A percentile compares a stretch with the other conserved stretches of the same genome.
Conservation (phyloP, 2,888 invertebrate genomes). For the Esperia sulphurella region DNA sequence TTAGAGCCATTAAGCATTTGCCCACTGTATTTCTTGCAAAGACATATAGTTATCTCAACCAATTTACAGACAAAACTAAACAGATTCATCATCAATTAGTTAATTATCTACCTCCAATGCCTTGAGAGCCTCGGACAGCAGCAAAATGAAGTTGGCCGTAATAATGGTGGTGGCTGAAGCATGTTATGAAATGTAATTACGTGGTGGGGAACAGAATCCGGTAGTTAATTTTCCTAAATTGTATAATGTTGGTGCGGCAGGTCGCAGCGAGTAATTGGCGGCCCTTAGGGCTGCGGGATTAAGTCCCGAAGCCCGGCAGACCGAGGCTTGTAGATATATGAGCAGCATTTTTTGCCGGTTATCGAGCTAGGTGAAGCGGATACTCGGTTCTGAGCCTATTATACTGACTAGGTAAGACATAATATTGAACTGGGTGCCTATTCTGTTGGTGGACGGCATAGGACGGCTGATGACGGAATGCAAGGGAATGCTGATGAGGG, state of each 20-base stretch:
- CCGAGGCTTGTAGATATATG: background rate
- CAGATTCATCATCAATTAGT: background rate
- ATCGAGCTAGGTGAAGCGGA: too few relatives aligned
- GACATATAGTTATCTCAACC: too few relatives aligned
- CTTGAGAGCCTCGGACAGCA: conserved; percentile 16
- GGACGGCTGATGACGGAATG: too few relatives aligned
- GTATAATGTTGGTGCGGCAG: conserved; percentile 69
- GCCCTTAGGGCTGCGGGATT: conserved; percentile 17
- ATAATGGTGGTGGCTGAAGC: conserved; percentile 45
- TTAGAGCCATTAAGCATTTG: background rate
- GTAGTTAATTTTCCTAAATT: conserved; percentile 79
- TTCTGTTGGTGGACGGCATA: too few relatives aligned
- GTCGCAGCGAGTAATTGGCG: conserved; percentile 44
- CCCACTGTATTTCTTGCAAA: background rate
- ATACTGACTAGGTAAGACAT: too few relatives aligned
- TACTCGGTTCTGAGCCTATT: too few relatives aligned
- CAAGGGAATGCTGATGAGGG: too few relatives aligned
- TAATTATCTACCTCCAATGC: too few relatives aligned
- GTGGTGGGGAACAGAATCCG: conserved; percentile 63
- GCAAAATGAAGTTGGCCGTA: conserved; percentile 49
- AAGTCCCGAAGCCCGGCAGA: background rate
- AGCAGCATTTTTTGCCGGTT: too few relatives aligned
- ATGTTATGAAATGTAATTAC: conserved; percentile 74
- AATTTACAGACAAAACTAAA: too few relatives aligned
- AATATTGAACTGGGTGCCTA: too few relatives aligned